phyloP scores from a whole-genome alignment of 1,140 invertebrate genomes.

The Drosophila ercepeae region DNA sequence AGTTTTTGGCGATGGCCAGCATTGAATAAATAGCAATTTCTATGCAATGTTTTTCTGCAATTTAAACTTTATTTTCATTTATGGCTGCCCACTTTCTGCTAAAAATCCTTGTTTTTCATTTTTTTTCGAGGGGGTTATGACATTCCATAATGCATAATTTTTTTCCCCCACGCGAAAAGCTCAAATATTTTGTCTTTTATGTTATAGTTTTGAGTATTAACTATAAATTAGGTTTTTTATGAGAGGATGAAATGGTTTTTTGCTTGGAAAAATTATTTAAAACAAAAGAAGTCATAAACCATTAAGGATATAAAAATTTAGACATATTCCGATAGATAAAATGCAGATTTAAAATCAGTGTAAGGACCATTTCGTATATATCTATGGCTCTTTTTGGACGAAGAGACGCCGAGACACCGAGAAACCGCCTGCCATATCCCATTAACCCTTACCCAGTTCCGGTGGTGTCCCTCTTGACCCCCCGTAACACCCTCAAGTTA shows the following conservation, averaged over 20 bases:
- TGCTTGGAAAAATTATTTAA: neutral
- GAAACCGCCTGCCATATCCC: conserved; percentile 1
- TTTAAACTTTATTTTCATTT: conserved; percentile 79
- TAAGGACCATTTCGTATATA: neutral
- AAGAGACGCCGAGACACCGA: neutral
- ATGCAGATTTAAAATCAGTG: neutral
- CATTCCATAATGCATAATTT: conserved; percentile 28
- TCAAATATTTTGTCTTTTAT: neutral
- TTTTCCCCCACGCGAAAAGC: conserved; percentile 4
- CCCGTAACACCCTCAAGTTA: neutral
- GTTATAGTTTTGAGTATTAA: neutral
- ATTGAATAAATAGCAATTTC: conserved; percentile 75
- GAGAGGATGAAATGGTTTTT: neutral
- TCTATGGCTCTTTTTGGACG: neutral
- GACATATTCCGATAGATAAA: neutral
- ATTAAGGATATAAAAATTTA: neutral
- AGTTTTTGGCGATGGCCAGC: conserved; percentile 41
- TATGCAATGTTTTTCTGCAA: conserved; percentile 74
- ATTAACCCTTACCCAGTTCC: conserved; percentile 5
- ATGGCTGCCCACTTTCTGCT: conserved; percentile 31
- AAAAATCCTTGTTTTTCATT: neutral
- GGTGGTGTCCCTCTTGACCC: neutral
- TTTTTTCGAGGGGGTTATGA: neutral
- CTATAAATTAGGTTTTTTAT: neutral
- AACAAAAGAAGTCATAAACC: neutral